phyloP scores from a whole-genome alignment of 2,888 invertebrate species.

The Latrodectus hesperus region DNA sequence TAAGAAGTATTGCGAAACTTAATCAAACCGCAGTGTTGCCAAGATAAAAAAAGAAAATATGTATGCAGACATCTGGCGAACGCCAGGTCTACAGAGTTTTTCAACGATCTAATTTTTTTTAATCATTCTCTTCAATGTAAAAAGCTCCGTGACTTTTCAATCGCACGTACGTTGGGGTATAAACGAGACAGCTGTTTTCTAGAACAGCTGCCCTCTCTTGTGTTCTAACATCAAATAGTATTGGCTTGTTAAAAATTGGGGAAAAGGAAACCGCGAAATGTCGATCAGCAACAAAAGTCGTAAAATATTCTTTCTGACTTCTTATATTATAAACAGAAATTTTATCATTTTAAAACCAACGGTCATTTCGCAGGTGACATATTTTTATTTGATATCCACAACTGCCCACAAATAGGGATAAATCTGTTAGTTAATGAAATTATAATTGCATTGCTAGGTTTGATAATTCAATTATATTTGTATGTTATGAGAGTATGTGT shows the following conservation, averaged over 20 bases:
- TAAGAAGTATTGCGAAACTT: too few relatives aligned
- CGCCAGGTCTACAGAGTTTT: conserved; percentile 37
- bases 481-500: too few relatives aligned
- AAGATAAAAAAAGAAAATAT: not conserved
- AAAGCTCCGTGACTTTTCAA: conserved; percentile 60
- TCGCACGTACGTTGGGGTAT: conserved; percentile 62
- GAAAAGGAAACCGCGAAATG: not conserved
- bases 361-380: too few relatives aligned
- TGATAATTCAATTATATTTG: too few relatives aligned
- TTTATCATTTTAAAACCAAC: too few relatives aligned
- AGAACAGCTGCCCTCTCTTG: conserved; percentile 24
- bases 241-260: conserved; percentile 26
- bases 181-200: conserved; percentile 48
- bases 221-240: conserved; percentile 33
- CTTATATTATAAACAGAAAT: too few relatives aligned
- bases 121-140: conserved; percentile 34
- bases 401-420: too few relatives aligned
- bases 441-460: too few relatives aligned
- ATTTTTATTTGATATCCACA: too few relatives aligned
- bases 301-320: conserved; percentile 6
- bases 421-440: too few relatives aligned
- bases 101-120: conserved; percentile 55
- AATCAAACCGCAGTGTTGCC: not conserved
- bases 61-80: conserved; percentile 49
- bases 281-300: not conserved